Evolutionary conservation across 1,140 invertebrate species (phyloP).

Genomic region (Melipona quadrifasciata): DNA sequence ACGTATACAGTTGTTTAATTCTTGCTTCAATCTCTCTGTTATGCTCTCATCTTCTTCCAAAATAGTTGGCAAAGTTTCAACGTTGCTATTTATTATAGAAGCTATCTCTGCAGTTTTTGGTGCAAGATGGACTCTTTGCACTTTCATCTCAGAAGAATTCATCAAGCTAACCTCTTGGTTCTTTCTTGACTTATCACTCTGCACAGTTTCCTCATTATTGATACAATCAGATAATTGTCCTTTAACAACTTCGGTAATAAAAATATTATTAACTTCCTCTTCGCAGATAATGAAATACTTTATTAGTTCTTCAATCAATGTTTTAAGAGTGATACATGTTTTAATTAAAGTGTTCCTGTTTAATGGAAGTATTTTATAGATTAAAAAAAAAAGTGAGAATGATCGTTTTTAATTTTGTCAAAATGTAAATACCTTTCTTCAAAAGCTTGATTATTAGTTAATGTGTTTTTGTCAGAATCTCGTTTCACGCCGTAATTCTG

Average conservation of each 20-base stretch:
- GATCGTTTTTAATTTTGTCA: constrained; percentile 5
- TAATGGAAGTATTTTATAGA: constrained; percentile 46
- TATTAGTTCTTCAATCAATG: constrained; percentile 85
- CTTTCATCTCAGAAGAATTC: constrained; percentile 27
- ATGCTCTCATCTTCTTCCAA: constrained; percentile 81
- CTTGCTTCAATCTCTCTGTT: constrained; percentile 83
- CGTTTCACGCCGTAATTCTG: constrained; percentile 4
- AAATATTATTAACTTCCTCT: constrained; percentile 88
- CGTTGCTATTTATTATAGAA: constrained; percentile 83
- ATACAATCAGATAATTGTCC: constrained; percentile 68
- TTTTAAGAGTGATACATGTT: constrained; percentile 83
- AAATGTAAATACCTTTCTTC: constrained; percentile 67
- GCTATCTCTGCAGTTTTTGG: constrained; percentile 86
- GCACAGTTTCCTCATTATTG: constrained; percentile 28
- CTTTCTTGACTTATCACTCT: constrained; percentile 14
- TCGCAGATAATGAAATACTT: constrained; percentile 89
- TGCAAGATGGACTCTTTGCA: constrained; percentile 86
- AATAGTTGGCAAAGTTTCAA: constrained; percentile 72
- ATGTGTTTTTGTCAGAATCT: constrained; percentile 44
- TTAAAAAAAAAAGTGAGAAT: constrained; percentile 36
- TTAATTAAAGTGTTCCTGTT: constrained; percentile 84
- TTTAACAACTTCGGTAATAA: constrained; percentile 85
- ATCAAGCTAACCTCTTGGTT: neutral
- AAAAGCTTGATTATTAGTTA: constrained; percentile 25
- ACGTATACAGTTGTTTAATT: constrained; percentile 85